Base-by-base conservation (phyloP, 2,113 vertebrate species). In the Engystomops pustulosus region DNA sequence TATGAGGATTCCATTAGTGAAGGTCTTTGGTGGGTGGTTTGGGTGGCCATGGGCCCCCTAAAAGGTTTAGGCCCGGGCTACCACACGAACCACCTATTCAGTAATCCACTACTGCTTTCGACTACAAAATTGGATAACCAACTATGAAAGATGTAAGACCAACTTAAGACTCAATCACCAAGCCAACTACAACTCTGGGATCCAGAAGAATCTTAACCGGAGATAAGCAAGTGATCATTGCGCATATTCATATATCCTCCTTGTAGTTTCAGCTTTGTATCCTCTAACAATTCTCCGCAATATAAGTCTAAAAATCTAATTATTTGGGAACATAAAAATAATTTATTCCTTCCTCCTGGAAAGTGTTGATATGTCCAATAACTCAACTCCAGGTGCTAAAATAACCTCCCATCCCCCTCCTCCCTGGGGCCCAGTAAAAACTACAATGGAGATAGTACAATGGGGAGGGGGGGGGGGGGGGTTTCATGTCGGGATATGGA, bases 301-400 rank as follows among this genome's bases (percentile, higher is more conserved):
- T 65, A 65, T 32, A 32, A 65, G 2, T n/a, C n/a, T n/a, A n/a
- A n/a, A n/a, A n/a, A 17, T 32, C 17, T 36, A 34, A 67, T 67
- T 67, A 67, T 67, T 67, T 32, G 17, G 32, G 20, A 20, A 67
- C 36, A 34, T 67, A 67, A 67, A 67, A 36, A 18, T 34, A 32
- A 34, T 67, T 67, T 67, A 67, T 67, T 17, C 15, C 14, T 20
- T 67, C 30, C 62, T 67, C 6, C 62, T 67, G 30, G 8, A 18
- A 6, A 65, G 67, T 69, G 67, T 69, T 69, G 67, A 69, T 69
- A 38, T 10, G 38, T n/a, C 30, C 60, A 65, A 32, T 65, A 5
- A 32, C 32, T 65, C 60, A 65, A 17, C 14, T 32, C 3, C 62
- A 67, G 30, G 62, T 67, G 3, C 5, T 36, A 1, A 67, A 36